phyloP scores from a whole-genome alignment of 1,140 invertebrate species.

The Eriocheir sinensis region DNA sequence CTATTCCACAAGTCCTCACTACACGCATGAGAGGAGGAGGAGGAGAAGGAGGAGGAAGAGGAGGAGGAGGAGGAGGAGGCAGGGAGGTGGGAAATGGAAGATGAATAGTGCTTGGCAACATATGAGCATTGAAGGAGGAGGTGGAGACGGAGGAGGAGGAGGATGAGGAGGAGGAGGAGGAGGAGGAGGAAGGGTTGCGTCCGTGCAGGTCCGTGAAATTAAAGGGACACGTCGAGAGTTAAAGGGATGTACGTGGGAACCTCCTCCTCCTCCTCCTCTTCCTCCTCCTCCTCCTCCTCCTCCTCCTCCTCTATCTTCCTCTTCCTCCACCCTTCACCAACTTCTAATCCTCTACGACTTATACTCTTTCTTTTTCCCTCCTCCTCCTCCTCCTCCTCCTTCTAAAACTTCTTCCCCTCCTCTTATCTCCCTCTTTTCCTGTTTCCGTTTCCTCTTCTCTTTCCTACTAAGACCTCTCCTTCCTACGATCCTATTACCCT shows the following conservation, averaged over 20 bases:
- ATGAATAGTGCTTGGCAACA: too few species aligned
- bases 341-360: not conserved
- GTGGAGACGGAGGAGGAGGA: constrained; percentile 5
- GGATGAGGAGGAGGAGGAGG: not conserved
- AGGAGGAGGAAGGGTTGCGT: not conserved
- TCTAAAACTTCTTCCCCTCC: not conserved
- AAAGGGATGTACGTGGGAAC: too few species aligned
- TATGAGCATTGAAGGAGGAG: too few species aligned
- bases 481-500: too few species aligned
- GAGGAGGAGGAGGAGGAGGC: constrained; percentile 10
- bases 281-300: not conserved
- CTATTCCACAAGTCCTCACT: too few species aligned
- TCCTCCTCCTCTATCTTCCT: not conserved
- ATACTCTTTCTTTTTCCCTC: not conserved
- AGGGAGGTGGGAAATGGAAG: not conserved
- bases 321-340: not conserved
- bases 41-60: not conserved
- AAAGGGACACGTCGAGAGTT: too few species aligned
- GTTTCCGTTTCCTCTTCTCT: not conserved
- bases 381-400: not conserved
- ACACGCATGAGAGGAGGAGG: too few species aligned
- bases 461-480: not conserved
- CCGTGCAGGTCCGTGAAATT: too few species aligned
- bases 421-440: not conserved
- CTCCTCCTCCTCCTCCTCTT: too few species aligned